Conservation (phyloP, 2,888 invertebrate genomes). For the Drosophila hamatofila region DNA sequence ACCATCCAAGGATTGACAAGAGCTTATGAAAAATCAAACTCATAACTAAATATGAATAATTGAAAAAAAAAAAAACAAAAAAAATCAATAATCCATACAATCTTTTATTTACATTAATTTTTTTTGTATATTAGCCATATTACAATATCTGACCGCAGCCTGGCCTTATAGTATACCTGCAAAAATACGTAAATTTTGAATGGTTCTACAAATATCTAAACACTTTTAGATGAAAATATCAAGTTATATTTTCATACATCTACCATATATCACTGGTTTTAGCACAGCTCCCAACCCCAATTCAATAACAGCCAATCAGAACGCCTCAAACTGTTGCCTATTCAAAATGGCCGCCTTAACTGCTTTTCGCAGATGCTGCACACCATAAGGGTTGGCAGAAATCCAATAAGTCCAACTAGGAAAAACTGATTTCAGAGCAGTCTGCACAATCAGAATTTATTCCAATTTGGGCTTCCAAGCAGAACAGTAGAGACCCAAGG, state of each 20-base stretch:
- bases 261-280: too few species aligned
- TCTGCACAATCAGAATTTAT: constrained; percentile 52
- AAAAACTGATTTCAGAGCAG: constrained; percentile 30
- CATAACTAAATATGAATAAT: too few species aligned
- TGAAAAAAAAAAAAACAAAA: too few species aligned
- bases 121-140: too few species aligned
- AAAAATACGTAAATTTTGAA: too few species aligned
- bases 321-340: constrained; percentile 69
- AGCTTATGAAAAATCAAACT: not conserved
- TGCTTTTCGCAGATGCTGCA: constrained; percentile 33
- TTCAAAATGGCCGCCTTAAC: constrained; percentile 74
- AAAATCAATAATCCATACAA: too few species aligned
- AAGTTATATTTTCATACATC: too few species aligned
- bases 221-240: too few species aligned
- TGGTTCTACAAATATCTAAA: too few species aligned
- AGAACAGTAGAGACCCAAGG: constrained; percentile 65
- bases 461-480: constrained; percentile 71
- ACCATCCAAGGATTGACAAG: not conserved
- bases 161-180: too few species aligned
- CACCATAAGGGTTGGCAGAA: constrained; percentile 50
- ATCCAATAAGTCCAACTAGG: constrained; percentile 65
- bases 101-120: too few species aligned
- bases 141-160: too few species aligned
- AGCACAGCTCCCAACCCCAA: constrained; percentile 3
- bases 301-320: constrained; percentile 69